phyloP scores from a whole-genome alignment of 2,113 vertebrate genomes.

The Corydoras maculifer region DNA sequence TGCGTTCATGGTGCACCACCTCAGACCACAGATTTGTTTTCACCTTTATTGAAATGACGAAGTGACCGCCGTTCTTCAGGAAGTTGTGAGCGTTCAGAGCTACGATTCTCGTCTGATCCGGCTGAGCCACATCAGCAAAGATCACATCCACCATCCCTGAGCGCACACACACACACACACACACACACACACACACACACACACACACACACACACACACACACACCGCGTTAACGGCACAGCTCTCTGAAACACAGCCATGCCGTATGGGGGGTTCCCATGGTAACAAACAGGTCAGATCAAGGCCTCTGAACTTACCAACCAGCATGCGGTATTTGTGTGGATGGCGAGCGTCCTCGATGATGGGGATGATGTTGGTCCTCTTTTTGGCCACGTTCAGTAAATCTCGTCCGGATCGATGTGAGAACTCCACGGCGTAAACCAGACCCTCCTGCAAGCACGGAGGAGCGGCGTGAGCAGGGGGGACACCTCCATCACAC shows the following conservation, averaged over 20 bases:
- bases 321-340: slow-evolving; percentile 93
- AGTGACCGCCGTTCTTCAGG: slow-evolving; percentile 86
- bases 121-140: slow-evolving; percentile 89
- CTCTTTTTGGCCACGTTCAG: slow-evolving; percentile 91
- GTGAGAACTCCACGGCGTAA: slow-evolving; percentile 90
- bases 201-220: neutral
- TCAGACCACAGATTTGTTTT: neutral
- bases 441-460: slow-evolving; percentile 78
- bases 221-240: neutral
- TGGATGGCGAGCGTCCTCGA: slow-evolving; percentile 86
- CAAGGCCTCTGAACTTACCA: slow-evolving; percentile 59
- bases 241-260: too few species aligned
- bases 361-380: slow-evolving; percentile 91
- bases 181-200: neutral
- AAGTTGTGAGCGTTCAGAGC: slow-evolving; percentile 90
- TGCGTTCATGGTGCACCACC: too few species aligned
- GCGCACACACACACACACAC: neutral
- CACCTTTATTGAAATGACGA: slow-evolving; percentile 94
- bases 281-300: too few species aligned
- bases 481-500: too few species aligned
- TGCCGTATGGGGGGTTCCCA: too few species aligned
- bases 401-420: slow-evolving; percentile 85
- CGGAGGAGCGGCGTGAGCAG: neutral
- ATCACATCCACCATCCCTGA: slow-evolving; percentile 94
- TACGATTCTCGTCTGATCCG: slow-evolving; percentile 88